phyloP scores from a whole-genome alignment of 2,113 vertebrate genomes.

The Acinonyx jubatus region DNA sequence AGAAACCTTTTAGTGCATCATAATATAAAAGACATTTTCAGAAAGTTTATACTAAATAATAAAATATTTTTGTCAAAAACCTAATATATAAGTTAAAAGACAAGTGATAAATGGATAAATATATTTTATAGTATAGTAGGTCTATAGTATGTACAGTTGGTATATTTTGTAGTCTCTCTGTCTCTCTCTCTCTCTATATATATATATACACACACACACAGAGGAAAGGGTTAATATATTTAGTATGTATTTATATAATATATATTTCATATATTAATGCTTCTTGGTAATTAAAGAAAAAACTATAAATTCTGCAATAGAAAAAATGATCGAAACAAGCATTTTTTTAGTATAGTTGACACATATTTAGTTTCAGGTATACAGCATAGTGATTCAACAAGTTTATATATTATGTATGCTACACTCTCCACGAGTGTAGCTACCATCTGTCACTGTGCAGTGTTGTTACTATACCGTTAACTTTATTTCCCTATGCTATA shows the following conservation, averaged over 20 bases:
- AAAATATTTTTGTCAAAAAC: background rate
- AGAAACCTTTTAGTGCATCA: background rate
- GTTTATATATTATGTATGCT: background rate
- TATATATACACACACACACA: background rate
- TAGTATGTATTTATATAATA: background rate
- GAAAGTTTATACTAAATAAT: background rate
- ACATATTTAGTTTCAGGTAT: background rate
- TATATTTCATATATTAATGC: background rate
- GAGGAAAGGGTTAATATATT: background rate
- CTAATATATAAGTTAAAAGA: background rate
- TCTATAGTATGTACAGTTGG: background rate
- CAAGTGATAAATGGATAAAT: background rate
- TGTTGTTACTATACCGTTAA: background rate
- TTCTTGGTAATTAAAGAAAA: conserved; percentile 4
- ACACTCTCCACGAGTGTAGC: background rate
- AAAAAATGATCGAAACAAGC: background rate
- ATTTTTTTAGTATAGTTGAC: background rate
- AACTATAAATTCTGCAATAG: background rate
- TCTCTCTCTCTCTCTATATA: too few relatives aligned
- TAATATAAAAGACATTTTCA: conserved; percentile 15
- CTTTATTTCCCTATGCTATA: background rate
- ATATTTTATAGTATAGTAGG: background rate
- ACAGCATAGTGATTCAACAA: background rate
- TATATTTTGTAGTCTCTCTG: background rate
- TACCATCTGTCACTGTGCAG: background rate